These are phyloP conservation scores for Lacanobia wlatinum DNA, from an alignment of 2,888 invertebrate species.

Conservation along the genomic window DNA sequence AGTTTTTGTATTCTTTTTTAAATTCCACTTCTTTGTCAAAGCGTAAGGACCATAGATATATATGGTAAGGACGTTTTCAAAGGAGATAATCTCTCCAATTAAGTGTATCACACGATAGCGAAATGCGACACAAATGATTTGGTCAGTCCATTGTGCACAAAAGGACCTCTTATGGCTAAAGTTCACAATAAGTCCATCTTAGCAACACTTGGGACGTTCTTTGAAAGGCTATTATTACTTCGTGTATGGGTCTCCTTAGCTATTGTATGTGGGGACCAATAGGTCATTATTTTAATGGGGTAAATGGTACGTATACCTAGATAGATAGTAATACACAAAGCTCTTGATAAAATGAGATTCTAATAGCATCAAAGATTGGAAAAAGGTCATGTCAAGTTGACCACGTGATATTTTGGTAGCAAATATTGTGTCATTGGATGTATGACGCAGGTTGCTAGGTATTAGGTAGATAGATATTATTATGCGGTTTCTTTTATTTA, in stretches of 20 bases:
- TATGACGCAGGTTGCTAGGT: too few species aligned
- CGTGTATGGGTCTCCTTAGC: conserved; percentile 2
- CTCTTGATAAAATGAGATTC: background rate
- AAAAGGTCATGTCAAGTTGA: too few species aligned
- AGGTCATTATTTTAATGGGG: background rate
- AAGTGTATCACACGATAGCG: background rate
- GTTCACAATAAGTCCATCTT: conserved; percentile 28
- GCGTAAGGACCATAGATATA: too few species aligned
- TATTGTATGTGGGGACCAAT: conserved; percentile 7
- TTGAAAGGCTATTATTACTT: conserved; percentile 8
- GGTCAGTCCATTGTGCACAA: conserved; percentile 4
- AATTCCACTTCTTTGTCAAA: too few species aligned
- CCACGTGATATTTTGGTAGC: too few species aligned
- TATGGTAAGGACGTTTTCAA: background rate
- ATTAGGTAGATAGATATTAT: too few species aligned
- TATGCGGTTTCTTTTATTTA: too few species aligned
- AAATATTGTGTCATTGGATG: too few species aligned
- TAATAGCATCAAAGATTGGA: too few species aligned
- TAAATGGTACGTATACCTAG: background rate
- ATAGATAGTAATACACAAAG: background rate
- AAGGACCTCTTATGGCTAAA: conserved; percentile 19
- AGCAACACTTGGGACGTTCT: background rate
- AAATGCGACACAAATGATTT: conserved; percentile 10
- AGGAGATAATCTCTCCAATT: background rate
- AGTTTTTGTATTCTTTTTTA: too few species aligned